phyloP scores from a whole-genome alignment of 2,113 vertebrate species.

The Oreocharis arfaki region DNA sequence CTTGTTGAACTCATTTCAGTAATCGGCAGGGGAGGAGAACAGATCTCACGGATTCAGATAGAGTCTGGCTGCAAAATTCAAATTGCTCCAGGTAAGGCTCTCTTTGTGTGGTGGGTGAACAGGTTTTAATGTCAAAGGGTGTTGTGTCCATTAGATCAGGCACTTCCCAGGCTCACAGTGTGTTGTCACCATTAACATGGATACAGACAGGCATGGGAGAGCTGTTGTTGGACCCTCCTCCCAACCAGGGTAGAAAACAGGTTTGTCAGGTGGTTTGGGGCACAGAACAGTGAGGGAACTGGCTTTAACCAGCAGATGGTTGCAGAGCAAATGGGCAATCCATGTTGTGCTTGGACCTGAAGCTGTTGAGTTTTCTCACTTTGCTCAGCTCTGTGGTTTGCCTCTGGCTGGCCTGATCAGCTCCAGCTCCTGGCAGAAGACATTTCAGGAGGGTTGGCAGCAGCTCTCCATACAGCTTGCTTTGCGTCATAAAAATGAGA shows the following conservation, averaged over 20 bases:
- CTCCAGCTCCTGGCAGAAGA: not conserved
- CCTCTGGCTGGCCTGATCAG: not conserved
- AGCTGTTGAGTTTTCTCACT: not conserved
- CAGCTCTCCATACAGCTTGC: not conserved
- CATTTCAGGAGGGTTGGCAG: not conserved
- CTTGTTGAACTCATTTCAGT: slow-evolving; percentile 76
- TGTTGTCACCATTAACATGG: not conserved
- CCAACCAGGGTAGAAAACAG: not conserved
- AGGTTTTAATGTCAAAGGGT: not conserved
- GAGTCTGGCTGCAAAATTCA: slow-evolving; percentile 99
- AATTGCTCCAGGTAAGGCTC: slow-evolving; percentile 89
- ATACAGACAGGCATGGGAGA: not conserved
- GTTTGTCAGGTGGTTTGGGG: not conserved
- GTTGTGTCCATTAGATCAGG: not conserved
- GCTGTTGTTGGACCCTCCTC: not conserved
- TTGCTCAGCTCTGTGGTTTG: not conserved
- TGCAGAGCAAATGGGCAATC: not conserved
- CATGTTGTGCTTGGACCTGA: not conserved
- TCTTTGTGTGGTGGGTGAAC: not conserved
- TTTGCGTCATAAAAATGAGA: not conserved
- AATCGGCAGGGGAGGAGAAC: slow-evolving; percentile 97
- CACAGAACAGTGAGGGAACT: not conserved
- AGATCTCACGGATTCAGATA: slow-evolving; percentile 97
- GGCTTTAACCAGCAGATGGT: not conserved
- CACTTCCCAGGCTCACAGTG: fast-evolving